phyloP scores from a whole-genome alignment of 2,888 invertebrate species.

The Prosapia bicincta region DNA sequence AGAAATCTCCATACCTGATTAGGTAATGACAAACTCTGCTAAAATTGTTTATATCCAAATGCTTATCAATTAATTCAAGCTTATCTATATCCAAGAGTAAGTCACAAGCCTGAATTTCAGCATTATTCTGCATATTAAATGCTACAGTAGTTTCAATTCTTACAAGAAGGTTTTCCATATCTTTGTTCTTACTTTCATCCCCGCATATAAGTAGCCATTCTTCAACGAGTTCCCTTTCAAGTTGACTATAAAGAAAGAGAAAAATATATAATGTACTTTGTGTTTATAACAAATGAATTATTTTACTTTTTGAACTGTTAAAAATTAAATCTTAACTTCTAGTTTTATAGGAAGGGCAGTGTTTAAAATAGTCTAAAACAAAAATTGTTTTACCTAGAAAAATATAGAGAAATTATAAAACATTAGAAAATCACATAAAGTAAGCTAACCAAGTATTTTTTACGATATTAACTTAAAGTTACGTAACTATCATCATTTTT shows the following conservation, averaged over 20 bases:
- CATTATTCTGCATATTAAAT: slow-evolving; percentile 96
- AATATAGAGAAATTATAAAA: too few relatives aligned
- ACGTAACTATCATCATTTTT: too few relatives aligned
- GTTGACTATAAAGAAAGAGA: slow-evolving; percentile 58
- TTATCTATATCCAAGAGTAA: slow-evolving; percentile 95
- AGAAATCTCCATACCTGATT: slow-evolving; percentile 55
- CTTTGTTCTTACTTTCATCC: slow-evolving; percentile 48
- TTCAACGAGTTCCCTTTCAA: slow-evolving; percentile 82
- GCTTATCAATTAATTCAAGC: slow-evolving; percentile 78
- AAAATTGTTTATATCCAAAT: slow-evolving; percentile 86
- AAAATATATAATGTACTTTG: too few relatives aligned
- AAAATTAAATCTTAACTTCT: too few relatives aligned
- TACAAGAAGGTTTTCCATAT: slow-evolving; percentile 57
- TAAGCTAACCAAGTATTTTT: too few relatives aligned
- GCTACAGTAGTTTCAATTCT: slow-evolving; percentile 85
- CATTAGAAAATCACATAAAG: too few relatives aligned
- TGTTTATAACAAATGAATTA: too few relatives aligned
- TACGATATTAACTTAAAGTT: too few relatives aligned
- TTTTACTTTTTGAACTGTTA: too few relatives aligned
- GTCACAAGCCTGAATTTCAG: slow-evolving; percentile 98
- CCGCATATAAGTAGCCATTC: slow-evolving; percentile 64
- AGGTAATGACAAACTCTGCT: slow-evolving; percentile 91
- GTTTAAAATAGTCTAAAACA: too few relatives aligned
- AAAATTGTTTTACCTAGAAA: too few relatives aligned
- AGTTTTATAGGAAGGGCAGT: too few relatives aligned